Evolutionary conservation across 2,888 invertebrate genomes (phyloP), one percentile per base, ranked within the genome.

Genomic region (Herminia tarsipennalis): DNA sequence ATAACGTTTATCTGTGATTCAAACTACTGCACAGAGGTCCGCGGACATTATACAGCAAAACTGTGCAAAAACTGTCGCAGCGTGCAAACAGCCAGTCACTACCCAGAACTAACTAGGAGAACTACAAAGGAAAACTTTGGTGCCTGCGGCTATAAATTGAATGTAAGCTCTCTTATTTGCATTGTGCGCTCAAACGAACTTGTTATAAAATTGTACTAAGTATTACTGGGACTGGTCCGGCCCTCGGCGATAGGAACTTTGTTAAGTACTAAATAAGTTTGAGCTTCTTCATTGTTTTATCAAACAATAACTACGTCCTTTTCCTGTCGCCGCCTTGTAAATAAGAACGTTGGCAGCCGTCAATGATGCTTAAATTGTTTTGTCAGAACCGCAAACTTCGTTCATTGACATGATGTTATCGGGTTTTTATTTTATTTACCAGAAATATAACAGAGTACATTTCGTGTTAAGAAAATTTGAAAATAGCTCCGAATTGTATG

Each of bases 91-190:
- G 41, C 49, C 48, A 57, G 56, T 58, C 70, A 60, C 51, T 64
- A 53, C 10, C 49, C n/a, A 53, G 58, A 64, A 63, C 70, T 50
- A 72, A 70, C 70, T n/a, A n/a, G 70, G 62, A 42, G 55, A 36
- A n/a, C n/a, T 62, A 76, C 75, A 80, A 76, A 72, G 69, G 58
- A 40, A 65, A 79, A 81, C 69, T 79, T 77, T 70, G 40, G 51
- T 56, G 58, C 50, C 60, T 65, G 70, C 47, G 69, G 73, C 61
- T 65, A 66, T 75, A 76, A 80, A 82, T 83, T 82, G 76, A 82
- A 78, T 80, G 78, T 75, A 73, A 78, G 72, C 75, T 73, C 69
- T 63, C 64, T 73, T 75, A 81, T 81, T 81, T 81, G 74, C 77
- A 75, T 78, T 72, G 70, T 69, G 52, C 33, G 39, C 52, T 63